These are phyloP conservation scores for Brachionus angularis DNA, from an alignment of 1,140 invertebrate species.

Conservation along the genomic window DNA sequence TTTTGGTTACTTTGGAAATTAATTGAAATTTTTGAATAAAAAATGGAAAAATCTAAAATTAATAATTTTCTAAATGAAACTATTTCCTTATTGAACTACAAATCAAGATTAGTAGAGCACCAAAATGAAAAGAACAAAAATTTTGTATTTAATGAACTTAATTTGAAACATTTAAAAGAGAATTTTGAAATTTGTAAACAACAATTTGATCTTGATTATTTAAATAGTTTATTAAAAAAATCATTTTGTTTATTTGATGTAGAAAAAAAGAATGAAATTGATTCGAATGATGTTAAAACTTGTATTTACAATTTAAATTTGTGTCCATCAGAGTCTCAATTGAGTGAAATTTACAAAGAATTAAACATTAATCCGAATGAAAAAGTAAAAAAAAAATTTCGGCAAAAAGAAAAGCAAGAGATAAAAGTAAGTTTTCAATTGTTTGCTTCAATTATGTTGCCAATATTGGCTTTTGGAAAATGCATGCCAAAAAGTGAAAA, in stretches of 20 bases:
- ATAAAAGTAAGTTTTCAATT: background rate
- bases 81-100: too few species aligned
- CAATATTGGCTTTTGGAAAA: background rate
- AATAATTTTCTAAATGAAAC: too few species aligned
- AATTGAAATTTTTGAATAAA: too few species aligned
- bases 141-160: background rate
- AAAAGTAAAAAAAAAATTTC: background rate
- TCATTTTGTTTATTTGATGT: background rate
- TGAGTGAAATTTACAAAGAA: constrained; percentile 1
- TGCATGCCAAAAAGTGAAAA: background rate
- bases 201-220: background rate
- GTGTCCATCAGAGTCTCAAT: constrained; percentile 7
- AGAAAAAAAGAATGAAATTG: constrained; percentile 8
- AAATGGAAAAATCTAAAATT: too few species aligned
- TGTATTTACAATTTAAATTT: background rate
- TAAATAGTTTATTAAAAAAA: background rate
- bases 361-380: background rate
- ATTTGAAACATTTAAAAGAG: background rate
- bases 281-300: background rate
- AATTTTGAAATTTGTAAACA: background rate
- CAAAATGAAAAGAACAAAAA: background rate
- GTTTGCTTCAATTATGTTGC: background rate
- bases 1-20: too few species aligned
- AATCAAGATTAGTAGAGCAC: too few species aligned
- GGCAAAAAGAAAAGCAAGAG: background rate